Evolutionary conservation across 2,797 vertebrate species (phyloP), one percentile per base, ranked within the genome.

Genomic region (Percopsis omiscomaycus): DNA sequence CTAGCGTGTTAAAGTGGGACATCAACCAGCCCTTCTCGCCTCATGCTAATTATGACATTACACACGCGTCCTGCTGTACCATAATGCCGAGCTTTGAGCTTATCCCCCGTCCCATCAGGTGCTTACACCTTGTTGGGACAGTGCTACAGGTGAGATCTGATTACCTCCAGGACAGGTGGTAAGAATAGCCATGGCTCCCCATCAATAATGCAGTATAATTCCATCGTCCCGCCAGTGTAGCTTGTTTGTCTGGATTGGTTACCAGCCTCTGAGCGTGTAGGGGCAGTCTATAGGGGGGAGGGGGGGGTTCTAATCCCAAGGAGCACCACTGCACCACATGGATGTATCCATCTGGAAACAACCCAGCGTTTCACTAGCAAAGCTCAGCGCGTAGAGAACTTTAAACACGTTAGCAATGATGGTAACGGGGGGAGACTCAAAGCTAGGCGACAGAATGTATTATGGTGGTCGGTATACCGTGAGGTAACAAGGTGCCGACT

Each of bases 141-240:
- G 63, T 53, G 68, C 78, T 71, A 45, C 56, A 71, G 51, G n/a
- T 69, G 74, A 85, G 94, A 92, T 98, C 95, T 75, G 78, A 90
- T 98, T 98, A 96, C 96, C 78, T 75, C 74, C 0, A 53, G 79
- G 88, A 87, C 90, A 91, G 92, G 91, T 91, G 91, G 93, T 91
- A 90, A 90, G 90, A 93, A 91, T 61, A 51, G 91, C 92, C 92
- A 92, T 48, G 52, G 89, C 92, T 92, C 86, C 92, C 87, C 87
- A 94, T 99, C 78, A 96, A 99, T 98, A 95, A 98, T 95, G 90
- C 87, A 97, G 76, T 83, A 94, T 94, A 93, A 92, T 97, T 97
- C 96, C 95, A 92, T 89, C 92, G 93, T 81, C 71, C 59, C 0
- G 66, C 63, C 59, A 57, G 30, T 3, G 1, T 22, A 47, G 65